Percentiles rank a stretch among this genome's conserved stretches.
phyloP scores from a whole-genome alignment of 1,140 invertebrate species.

The Zaprionus taronus region DNA sequence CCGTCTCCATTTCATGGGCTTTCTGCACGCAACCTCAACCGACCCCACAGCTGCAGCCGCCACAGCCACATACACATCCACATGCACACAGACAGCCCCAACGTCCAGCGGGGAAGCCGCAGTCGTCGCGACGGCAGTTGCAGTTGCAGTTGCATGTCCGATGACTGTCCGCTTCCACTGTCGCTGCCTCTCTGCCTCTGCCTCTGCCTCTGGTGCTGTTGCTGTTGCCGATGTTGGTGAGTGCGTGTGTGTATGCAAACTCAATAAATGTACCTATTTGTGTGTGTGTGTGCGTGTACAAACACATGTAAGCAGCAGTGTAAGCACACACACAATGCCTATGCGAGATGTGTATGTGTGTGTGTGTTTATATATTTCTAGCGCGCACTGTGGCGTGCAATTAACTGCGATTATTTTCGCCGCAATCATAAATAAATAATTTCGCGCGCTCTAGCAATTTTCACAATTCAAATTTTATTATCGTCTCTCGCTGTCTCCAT shows the following conservation, averaged over 20 bases:
- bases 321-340: slow-evolving; percentile 16
- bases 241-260: slow-evolving; percentile 38
- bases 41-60: slow-evolving; percentile 5
- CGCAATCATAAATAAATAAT: slow-evolving; percentile 84
- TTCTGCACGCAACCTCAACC: slow-evolving; percentile 68
- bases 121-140: slow-evolving; percentile 61
- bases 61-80: slow-evolving; percentile 10
- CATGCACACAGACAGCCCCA: slow-evolving; percentile 13
- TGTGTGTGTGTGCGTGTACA: slow-evolving; percentile 28
- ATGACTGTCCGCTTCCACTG: slow-evolving; percentile 32
- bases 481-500: slow-evolving; percentile 14
- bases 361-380: slow-evolving; percentile 20
- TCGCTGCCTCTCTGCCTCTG: slow-evolving; percentile 48
- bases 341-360: slow-evolving; percentile 21
- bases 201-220: slow-evolving; percentile 30
- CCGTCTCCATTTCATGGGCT: slow-evolving; percentile 72
- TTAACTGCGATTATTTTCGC: slow-evolving; percentile 84
- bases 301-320: slow-evolving; percentile 19
- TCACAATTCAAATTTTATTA: slow-evolving; percentile 77
- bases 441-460: slow-evolving; percentile 75
- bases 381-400: slow-evolving; percentile 67
- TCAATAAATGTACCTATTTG: slow-evolving; percentile 23
- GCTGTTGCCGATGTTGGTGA: slow-evolving; percentile 29
- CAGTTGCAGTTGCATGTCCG: slow-evolving; percentile 44
- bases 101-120: slow-evolving; percentile 69